These are phyloP conservation scores for Onychomys arenicola DNA, from an alignment of 2,797 vertebrate genomes.

Conservation along the genomic window DNA sequence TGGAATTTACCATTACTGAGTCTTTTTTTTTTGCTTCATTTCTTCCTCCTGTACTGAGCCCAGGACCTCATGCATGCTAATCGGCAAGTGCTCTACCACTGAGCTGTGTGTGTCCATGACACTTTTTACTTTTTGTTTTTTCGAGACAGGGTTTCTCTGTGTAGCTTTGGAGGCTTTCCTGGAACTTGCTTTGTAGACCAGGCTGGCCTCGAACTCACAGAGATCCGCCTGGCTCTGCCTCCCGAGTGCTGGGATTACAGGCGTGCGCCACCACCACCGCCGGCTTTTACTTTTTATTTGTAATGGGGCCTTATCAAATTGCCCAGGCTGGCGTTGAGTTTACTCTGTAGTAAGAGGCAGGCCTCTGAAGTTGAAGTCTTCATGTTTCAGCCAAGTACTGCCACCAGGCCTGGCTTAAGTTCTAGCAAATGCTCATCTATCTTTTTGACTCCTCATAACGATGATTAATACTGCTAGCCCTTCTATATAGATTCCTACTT, in stretches of 20 bases:
- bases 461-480: neutral
- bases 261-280: too few relatives aligned
- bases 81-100: neutral
- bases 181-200: too few relatives aligned
- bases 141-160: too few relatives aligned
- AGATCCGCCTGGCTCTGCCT: too few relatives aligned
- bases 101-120: neutral
- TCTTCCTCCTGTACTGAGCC: neutral
- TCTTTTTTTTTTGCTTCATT: neutral
- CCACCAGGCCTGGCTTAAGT: neutral
- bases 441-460: neutral
- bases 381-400: neutral
- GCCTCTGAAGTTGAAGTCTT: neutral
- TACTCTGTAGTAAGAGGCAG: neutral
- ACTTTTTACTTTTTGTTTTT: too few relatives aligned
- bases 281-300: neutral
- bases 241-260: too few relatives aligned
- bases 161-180: too few relatives aligned
- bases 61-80: neutral
- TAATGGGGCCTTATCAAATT: neutral
- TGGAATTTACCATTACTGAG: neutral
- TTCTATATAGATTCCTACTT: neutral
- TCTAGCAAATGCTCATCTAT: neutral
- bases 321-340: neutral
- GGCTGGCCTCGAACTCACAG: too few relatives aligned